These are phyloP conservation scores for Chlorodrepanis virens DNA, from an alignment of 2,113 vertebrate genomes.

Conservation along the genomic window DNA sequence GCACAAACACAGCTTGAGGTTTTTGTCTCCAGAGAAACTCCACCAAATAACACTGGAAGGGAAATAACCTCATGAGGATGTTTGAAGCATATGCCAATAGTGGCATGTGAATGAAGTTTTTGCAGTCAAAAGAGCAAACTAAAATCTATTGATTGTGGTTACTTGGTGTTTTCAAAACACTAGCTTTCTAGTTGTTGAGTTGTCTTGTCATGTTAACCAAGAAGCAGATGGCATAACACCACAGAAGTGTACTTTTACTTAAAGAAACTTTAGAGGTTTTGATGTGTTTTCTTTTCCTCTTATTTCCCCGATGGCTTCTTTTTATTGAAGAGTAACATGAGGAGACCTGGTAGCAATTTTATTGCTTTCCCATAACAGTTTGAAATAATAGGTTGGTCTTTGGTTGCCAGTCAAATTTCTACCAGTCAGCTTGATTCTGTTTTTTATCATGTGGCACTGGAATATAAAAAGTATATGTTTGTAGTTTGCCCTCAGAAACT, in stretches of 20 bases:
- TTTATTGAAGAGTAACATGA: constrained; percentile 82
- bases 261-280: constrained; percentile 74
- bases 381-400: constrained; percentile 78
- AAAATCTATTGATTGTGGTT: constrained; percentile 60
- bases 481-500: constrained; percentile 57
- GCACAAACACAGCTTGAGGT: not conserved
- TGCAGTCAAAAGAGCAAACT: constrained; percentile 43
- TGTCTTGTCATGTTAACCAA: constrained; percentile 71
- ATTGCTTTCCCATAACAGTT: constrained; percentile 77
- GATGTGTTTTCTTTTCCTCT: constrained; percentile 76
- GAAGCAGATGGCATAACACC: constrained; percentile 71
- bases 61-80: constrained; percentile 2
- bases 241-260: constrained; percentile 75
- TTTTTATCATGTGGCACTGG: constrained; percentile 72
- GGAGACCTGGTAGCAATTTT: constrained; percentile 83
- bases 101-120: constrained; percentile 17
- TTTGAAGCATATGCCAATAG: constrained; percentile 36
- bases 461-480: constrained; percentile 63
- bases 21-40: constrained; percentile 16
- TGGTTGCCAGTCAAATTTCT: constrained; percentile 71
- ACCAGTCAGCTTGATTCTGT: constrained; percentile 72
- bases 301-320: constrained; percentile 79
- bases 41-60: not conserved
- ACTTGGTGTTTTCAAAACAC: constrained; percentile 57
- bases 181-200: constrained; percentile 62